Percentiles rank a stretch among this genome's conserved stretches.
These are phyloP conservation scores for Eudemis profundana DNA, from an alignment of 2,888 invertebrate species.

Conservation along the genomic window DNA sequence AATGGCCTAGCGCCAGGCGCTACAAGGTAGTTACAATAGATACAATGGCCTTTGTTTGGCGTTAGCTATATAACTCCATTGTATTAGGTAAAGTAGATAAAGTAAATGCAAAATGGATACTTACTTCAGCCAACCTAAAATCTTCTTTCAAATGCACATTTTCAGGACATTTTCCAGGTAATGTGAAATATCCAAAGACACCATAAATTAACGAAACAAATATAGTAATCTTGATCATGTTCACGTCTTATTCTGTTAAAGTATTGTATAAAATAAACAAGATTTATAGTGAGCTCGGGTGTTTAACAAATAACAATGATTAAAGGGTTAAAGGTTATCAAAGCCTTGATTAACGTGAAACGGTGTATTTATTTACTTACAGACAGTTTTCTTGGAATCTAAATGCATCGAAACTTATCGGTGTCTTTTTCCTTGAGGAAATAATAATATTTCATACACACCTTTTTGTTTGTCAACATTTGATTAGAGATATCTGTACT, in stretches of 20 bases:
- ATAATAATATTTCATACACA: background rate
- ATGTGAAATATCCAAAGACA: constrained; percentile 67
- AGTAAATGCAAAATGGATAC: constrained; percentile 47
- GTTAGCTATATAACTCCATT: too few relatives aligned
- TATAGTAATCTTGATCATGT: constrained; percentile 59
- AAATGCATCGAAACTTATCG: background rate
- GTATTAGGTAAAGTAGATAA: background rate
- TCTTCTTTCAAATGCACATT: constrained; percentile 64
- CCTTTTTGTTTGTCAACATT: too few relatives aligned
- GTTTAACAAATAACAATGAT: constrained; percentile 25
- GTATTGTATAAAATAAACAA: constrained; percentile 22
- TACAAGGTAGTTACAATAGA: too few relatives aligned
- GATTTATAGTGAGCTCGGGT: background rate
- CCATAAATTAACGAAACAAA: constrained; percentile 52
- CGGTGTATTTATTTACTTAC: background rate
- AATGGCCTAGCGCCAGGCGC: too few relatives aligned
- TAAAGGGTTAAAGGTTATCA: constrained; percentile 51
- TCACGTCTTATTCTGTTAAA: constrained; percentile 28
- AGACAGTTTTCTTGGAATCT: constrained; percentile 12
- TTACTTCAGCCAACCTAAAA: constrained; percentile 69
- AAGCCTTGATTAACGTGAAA: constrained; percentile 18
- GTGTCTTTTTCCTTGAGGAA: constrained; percentile 12
- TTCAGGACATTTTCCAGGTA: constrained; percentile 71
- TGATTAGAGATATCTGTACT: too few relatives aligned
- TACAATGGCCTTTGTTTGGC: too few relatives aligned